These are phyloP conservation scores for Penelope pileata DNA, from an alignment of 2,113 vertebrate genomes.

Conservation along the genomic window DNA sequence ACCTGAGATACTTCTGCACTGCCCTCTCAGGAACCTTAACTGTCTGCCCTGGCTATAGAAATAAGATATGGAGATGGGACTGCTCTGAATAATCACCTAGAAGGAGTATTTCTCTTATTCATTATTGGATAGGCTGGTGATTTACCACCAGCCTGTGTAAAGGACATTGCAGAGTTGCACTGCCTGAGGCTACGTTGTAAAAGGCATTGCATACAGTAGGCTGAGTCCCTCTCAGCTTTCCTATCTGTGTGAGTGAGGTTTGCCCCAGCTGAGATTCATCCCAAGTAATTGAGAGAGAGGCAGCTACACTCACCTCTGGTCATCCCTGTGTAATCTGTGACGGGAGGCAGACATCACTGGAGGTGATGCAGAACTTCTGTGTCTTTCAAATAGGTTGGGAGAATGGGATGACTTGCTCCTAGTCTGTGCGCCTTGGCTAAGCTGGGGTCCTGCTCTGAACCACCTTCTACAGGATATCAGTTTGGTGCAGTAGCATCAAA, in stretches of 20 bases:
- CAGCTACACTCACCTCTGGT: background rate
- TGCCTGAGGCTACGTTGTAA: background rate
- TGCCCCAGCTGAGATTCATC: background rate
- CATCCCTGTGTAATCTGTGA: accelerated
- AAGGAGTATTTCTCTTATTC: background rate
- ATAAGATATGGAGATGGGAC: background rate
- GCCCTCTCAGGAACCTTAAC: background rate
- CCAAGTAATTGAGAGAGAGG: background rate
- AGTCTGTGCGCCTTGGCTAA: accelerated
- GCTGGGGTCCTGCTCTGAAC: background rate
- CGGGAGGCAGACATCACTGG: background rate
- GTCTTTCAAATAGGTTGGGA: background rate
- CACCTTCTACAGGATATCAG: background rate
- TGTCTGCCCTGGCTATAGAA: background rate
- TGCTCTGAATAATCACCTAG: background rate
- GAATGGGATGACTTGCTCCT: background rate
- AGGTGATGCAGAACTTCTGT: background rate
- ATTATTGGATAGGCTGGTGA: background rate
- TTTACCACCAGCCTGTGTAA: background rate
- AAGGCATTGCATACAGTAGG: background rate
- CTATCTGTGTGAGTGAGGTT: background rate
- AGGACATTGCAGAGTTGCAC: background rate
- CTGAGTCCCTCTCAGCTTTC: background rate
- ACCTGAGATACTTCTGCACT: background rate
- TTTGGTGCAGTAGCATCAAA: background rate